Conservation (phyloP, 2,113 vertebrate species). For the Electrona antarctica region DNA sequence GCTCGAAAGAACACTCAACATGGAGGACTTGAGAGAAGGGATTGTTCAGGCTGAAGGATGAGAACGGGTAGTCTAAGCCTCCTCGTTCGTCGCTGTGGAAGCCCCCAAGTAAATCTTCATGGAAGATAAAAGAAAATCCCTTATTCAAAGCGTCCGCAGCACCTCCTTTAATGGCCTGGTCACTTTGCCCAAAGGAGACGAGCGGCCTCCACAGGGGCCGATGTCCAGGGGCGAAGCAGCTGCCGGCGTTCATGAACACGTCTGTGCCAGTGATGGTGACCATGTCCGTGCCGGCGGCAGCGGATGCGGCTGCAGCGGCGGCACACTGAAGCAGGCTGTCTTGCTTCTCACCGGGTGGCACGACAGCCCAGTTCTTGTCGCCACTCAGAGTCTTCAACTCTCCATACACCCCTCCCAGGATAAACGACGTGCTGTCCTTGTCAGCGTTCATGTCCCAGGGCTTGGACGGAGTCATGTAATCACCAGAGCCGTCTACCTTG, state of each 20-base stretch:
- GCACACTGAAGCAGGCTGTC: slow-evolving; percentile 89
- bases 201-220: slow-evolving; percentile 93
- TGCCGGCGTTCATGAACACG: slow-evolving; percentile 94
- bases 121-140: slow-evolving; percentile 99
- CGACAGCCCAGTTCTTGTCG: slow-evolving; percentile 92
- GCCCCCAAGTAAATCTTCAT: slow-evolving; percentile 97
- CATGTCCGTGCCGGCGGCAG: slow-evolving; percentile 82
- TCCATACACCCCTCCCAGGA: slow-evolving; percentile 96
- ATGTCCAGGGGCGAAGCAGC: slow-evolving; percentile 93
- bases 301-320: slow-evolving; percentile 78
- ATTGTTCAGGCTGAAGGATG: slow-evolving; percentile 95
- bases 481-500: slow-evolving; percentile 86
- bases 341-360: slow-evolving; percentile 83
- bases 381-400: slow-evolving; percentile 91
- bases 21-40: slow-evolving; percentile 98
- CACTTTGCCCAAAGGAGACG: slow-evolving; percentile 90
- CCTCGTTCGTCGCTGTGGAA: slow-evolving; percentile 91
- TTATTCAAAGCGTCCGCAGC: slow-evolving; percentile 91
- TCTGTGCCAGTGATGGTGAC: slow-evolving; percentile 95
- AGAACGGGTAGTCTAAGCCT: slow-evolving; percentile 91
- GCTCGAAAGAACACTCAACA: slow-evolving; percentile 97
- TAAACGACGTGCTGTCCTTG: slow-evolving; percentile 91
- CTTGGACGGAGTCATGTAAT: slow-evolving; percentile 94
- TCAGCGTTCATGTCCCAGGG: slow-evolving; percentile 91
- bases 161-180: slow-evolving; percentile 84